phyloP scores from a whole-genome alignment of 2,797 vertebrate species.

The Microtus obscurus region DNA sequence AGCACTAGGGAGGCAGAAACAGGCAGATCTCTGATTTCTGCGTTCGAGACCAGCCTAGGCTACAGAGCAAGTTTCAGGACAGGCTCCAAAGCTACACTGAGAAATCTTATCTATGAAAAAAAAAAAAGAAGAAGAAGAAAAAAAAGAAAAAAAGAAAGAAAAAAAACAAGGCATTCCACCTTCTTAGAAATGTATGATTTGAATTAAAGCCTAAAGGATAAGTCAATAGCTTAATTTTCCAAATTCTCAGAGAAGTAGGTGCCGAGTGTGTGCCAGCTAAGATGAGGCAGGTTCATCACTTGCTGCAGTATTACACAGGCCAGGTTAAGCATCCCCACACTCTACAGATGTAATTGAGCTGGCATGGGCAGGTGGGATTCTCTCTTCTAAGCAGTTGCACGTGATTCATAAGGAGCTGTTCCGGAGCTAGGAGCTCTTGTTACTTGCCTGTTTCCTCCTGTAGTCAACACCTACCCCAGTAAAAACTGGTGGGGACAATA shows the following conservation, averaged over 20 bases:
- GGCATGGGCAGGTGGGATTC: too few species aligned
- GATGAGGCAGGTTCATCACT: not conserved
- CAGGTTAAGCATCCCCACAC: not conserved
- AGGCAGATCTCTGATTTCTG: too few species aligned
- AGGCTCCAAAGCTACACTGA: too few species aligned
- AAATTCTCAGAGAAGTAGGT: fast-evolving
- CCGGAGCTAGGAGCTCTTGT: not conserved
- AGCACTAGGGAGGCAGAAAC: too few species aligned
- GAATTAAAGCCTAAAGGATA: not conserved
- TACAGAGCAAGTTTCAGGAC: too few species aligned
- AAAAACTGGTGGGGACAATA: fast-evolving
- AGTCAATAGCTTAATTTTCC: not conserved
- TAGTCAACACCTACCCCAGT: not conserved
- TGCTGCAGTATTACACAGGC: not conserved
- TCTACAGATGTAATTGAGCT: not conserved
- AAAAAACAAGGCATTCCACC: not conserved
- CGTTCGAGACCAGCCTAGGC: too few species aligned
- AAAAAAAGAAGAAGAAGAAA: too few species aligned
- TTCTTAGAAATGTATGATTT: not conserved
- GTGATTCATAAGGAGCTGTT: too few species aligned
- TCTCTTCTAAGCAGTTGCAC: not conserved
- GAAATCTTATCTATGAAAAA: too few species aligned
- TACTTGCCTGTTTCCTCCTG: fast-evolving
- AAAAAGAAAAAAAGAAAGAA: too few species aligned
- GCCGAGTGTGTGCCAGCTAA: not conserved